Evolutionary conservation across 2,113 vertebrate genomes (phyloP).

Genomic region (Nymphicus hollandicus): DNA sequence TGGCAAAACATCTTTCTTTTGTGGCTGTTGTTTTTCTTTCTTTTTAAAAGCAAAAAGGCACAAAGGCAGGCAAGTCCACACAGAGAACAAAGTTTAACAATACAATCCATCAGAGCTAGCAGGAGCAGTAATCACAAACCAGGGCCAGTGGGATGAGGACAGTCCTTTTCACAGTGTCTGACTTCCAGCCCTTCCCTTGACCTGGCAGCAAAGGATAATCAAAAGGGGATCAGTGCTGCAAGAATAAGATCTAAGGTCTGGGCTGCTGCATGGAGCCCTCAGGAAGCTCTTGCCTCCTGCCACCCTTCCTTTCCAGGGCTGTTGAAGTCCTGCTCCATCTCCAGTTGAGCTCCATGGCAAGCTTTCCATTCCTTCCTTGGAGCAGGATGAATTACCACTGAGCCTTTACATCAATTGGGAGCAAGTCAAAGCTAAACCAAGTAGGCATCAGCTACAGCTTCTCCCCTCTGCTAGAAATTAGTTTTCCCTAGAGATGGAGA

Average conservation of each 20-base stretch:
- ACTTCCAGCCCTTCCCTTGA: background rate
- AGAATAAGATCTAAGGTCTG: background rate
- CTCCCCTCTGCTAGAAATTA: background rate
- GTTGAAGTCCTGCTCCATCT: background rate
- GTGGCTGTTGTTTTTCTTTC: background rate
- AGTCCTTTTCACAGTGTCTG: background rate
- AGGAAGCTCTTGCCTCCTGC: background rate
- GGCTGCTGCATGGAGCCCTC: background rate
- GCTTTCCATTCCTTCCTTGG: background rate
- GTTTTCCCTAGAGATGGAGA: background rate
- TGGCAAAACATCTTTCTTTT: constrained; percentile 36
- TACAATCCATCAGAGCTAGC: background rate
- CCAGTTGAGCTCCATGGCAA: background rate
- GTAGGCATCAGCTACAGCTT: background rate
- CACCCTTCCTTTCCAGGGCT: background rate
- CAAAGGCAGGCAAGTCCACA: constrained; percentile 40
- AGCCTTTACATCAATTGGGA: background rate
- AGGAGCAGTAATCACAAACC: constrained; percentile 11
- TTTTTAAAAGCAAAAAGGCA: constrained; percentile 6
- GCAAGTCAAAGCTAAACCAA: background rate
- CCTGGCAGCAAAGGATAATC: background rate
- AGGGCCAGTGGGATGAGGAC: background rate
- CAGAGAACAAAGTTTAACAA: constrained; percentile 14
- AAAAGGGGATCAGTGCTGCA: background rate
- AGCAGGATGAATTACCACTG: background rate